Conservation (phyloP, 2,888 invertebrate species). For the Drosophila barbarae region DNA sequence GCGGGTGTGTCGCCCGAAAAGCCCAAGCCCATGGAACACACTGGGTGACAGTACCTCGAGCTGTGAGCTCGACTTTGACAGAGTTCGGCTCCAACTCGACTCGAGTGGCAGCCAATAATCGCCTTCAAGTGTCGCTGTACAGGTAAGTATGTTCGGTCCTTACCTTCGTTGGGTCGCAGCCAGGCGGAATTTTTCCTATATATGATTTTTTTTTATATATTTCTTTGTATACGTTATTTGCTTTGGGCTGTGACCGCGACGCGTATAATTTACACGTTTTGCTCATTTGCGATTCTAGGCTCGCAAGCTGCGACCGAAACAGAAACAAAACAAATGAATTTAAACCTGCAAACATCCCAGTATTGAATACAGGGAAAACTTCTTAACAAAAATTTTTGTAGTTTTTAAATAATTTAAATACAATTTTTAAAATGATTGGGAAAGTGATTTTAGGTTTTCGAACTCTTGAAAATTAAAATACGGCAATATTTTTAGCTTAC, state of each 20-base stretch:
- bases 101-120: slow-evolving; percentile 44
- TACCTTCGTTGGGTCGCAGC: slow-evolving; percentile 35
- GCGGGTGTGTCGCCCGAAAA: slow-evolving; percentile 59
- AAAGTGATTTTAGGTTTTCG: too few relatives aligned
- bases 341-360: slow-evolving; percentile 39
- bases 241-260: slow-evolving; percentile 74
- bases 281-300: slow-evolving; percentile 76
- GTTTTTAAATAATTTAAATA: not conserved
- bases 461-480: too few relatives aligned
- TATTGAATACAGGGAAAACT: slow-evolving; percentile 12
- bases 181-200: slow-evolving; percentile 38
- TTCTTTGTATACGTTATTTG: slow-evolving; percentile 53
- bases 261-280: slow-evolving; percentile 76
- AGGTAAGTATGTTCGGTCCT: slow-evolving; percentile 14
- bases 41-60: slow-evolving; percentile 61
- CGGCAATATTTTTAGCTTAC: too few relatives aligned
- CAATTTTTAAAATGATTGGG: not conserved
- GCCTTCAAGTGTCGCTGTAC: slow-evolving; percentile 31
- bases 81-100: slow-evolving; percentile 39
- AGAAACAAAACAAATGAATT: slow-evolving; percentile 63
- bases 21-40: slow-evolving; percentile 29
- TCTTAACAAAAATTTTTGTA: not conserved
- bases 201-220: slow-evolving; percentile 5
- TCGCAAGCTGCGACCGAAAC: slow-evolving; percentile 52
- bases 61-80: slow-evolving; percentile 46